These are phyloP conservation scores for Epizoanthus scotinus DNA, from an alignment of 92 coral and sea anemone genomes.

Conservation along the genomic window DNA sequence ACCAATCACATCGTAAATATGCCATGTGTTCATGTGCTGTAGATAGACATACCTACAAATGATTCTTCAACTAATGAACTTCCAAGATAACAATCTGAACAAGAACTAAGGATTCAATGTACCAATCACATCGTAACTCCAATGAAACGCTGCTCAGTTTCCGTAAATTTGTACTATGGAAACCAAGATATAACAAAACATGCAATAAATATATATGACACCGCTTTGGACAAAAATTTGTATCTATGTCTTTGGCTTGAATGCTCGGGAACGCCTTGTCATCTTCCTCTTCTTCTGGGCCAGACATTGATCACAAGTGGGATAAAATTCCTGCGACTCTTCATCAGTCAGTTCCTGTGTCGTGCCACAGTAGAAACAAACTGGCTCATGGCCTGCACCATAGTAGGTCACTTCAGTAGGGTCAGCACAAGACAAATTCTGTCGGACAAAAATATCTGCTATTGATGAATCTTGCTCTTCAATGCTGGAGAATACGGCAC, in stretches of 20 bases:
- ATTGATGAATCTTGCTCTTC: background rate
- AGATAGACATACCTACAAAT: no score
- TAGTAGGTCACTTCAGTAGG: slow-evolving; percentile 28
- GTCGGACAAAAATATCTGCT: slow-evolving; percentile 18
- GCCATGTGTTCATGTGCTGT: no score
- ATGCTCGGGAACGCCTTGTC: slow-evolving; percentile 1
- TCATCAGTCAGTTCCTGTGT: slow-evolving; percentile 2
- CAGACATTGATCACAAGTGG: slow-evolving; percentile 14
- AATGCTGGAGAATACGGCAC: slow-evolving; percentile 35
- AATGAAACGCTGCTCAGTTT: no score
- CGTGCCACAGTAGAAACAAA: slow-evolving; percentile 33
- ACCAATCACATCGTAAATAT: no score
- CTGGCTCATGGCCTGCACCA: slow-evolving; percentile 33
- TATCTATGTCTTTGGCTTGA: background rate
- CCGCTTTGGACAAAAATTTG: no score
- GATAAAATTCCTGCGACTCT: slow-evolving; percentile 7
- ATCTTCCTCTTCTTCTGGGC: slow-evolving; percentile 24
- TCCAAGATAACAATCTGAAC: no score
- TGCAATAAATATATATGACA: no score
- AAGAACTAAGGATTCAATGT: no score
- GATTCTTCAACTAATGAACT: no score
- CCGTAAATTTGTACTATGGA: no score
- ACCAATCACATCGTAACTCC: no score
- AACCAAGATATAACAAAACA: no score
- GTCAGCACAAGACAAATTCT: slow-evolving; percentile 12